phyloP scores from a whole-genome alignment of 2,888 invertebrate genomes.

The Drosophila putrida region DNA sequence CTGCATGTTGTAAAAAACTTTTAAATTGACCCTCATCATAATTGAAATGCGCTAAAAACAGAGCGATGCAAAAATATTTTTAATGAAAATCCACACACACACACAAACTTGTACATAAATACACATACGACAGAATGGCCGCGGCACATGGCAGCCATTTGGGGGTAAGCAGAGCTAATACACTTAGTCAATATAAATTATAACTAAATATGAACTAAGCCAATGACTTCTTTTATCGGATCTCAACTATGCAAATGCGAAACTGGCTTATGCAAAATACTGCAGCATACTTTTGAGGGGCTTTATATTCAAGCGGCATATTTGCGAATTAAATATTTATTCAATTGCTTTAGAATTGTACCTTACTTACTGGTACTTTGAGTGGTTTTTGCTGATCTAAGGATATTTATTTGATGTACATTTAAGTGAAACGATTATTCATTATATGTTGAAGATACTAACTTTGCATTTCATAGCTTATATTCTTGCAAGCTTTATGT shows the following conservation, averaged over 20 bases:
- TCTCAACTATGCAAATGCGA: slow-evolving; percentile 37
- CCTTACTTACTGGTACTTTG: neutral
- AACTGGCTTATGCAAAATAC: slow-evolving; percentile 15
- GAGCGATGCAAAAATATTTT: slow-evolving; percentile 52
- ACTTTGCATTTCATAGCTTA: too few species aligned
- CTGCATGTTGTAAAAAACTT: slow-evolving; percentile 45
- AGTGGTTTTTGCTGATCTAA: neutral
- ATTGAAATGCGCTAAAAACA: slow-evolving; percentile 66
- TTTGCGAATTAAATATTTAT: too few species aligned
- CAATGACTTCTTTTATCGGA: slow-evolving; percentile 18
- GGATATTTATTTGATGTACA: neutral
- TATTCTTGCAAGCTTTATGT: too few species aligned
- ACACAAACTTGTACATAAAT: slow-evolving; percentile 5
- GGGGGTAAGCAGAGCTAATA: slow-evolving; percentile 17
- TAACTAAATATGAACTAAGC: slow-evolving; percentile 34
- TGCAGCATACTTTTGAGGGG: slow-evolving; percentile 14
- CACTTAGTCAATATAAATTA: slow-evolving; percentile 40
- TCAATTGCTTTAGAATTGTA: neutral
- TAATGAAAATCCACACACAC: slow-evolving; percentile 29
- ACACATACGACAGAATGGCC: slow-evolving; percentile 14
- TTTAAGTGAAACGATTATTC: neutral
- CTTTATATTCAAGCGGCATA: too few species aligned
- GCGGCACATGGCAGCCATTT: slow-evolving; percentile 29
- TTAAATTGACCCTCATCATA: slow-evolving; percentile 68
- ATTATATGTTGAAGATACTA: too few species aligned